Conservation (phyloP, 92 coral and sea anemone species). For the Pocillopora grandis region DNA sequence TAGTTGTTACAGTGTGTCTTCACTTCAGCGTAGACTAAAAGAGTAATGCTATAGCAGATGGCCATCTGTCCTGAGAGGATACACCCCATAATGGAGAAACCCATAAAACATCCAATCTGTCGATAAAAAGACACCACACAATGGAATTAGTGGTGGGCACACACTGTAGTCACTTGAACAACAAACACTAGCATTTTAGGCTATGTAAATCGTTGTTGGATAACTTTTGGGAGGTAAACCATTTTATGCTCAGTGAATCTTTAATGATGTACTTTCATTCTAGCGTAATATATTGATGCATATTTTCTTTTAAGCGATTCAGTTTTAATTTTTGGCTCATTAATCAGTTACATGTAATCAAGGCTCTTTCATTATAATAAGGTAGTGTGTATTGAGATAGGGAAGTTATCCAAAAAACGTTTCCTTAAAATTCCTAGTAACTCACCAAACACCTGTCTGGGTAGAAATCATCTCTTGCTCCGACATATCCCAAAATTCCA, state of each 20-base stretch:
- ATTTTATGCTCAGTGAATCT: too few relatives aligned
- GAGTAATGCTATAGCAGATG: conserved; percentile 54
- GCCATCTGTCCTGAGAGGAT: conserved; percentile 64
- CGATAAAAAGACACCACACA: background rate
- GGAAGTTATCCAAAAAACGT: background rate
- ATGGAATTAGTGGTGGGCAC: too few relatives aligned
- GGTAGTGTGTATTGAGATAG: background rate
- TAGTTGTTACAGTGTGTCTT: too few relatives aligned
- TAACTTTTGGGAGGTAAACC: too few relatives aligned
- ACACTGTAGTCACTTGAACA: too few relatives aligned
- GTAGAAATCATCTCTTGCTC: conserved; percentile 40
- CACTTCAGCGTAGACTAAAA: conserved; percentile 12
- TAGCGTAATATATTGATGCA: too few relatives aligned
- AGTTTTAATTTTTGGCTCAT: too few relatives aligned
- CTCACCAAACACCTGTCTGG: conserved; percentile 68
- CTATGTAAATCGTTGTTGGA: background rate
- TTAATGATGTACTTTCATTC: too few relatives aligned
- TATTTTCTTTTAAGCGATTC: too few relatives aligned
- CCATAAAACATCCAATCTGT: conserved; percentile 86
- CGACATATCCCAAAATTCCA: conserved; percentile 54
- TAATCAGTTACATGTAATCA: too few relatives aligned
- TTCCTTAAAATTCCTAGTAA: background rate
- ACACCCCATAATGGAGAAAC: conserved; percentile 70
- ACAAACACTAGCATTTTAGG: background rate
- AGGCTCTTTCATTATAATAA: too few relatives aligned